Evolutionary conservation across 1,140 invertebrate species (phyloP).

Genomic region (Radopholus similis): DNA sequence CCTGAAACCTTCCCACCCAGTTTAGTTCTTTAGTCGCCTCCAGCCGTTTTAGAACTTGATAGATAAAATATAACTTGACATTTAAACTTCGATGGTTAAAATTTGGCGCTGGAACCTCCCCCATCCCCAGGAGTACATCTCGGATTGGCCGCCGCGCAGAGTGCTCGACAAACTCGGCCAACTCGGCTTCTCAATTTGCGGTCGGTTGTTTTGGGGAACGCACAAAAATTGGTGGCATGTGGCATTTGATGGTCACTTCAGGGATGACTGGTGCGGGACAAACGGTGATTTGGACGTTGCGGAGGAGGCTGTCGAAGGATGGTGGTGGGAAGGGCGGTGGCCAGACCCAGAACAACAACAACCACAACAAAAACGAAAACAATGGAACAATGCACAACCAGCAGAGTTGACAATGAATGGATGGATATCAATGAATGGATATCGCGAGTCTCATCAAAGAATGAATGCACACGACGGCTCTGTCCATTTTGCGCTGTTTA

Average conservation of each 20-base stretch:
- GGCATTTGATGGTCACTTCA: neutral
- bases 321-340: neutral
- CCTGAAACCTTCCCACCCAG: too few species aligned
- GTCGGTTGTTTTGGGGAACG: neutral
- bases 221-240: neutral
- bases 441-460: too few species aligned
- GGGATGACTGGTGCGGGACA: slow-evolving; percentile 20
- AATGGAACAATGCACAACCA: neutral
- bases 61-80: too few species aligned
- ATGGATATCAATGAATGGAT: too few species aligned
- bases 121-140: slow-evolving; percentile 3
- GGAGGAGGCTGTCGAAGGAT: neutral
- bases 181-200: slow-evolving; percentile 5
- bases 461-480: too few species aligned
- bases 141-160: slow-evolving; percentile 16
- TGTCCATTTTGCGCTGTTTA: too few species aligned
- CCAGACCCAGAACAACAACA: neutral
- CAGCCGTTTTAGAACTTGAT: too few species aligned
- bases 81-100: too few species aligned
- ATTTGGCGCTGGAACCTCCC: neutral
- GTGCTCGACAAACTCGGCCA: slow-evolving; percentile 9
- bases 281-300: slow-evolving; percentile 22
- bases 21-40: too few species aligned
- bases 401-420: neutral
- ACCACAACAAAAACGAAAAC: neutral